phyloP scores from a whole-genome alignment of 2,888 invertebrate species.

The Esperia sulphurella region DNA sequence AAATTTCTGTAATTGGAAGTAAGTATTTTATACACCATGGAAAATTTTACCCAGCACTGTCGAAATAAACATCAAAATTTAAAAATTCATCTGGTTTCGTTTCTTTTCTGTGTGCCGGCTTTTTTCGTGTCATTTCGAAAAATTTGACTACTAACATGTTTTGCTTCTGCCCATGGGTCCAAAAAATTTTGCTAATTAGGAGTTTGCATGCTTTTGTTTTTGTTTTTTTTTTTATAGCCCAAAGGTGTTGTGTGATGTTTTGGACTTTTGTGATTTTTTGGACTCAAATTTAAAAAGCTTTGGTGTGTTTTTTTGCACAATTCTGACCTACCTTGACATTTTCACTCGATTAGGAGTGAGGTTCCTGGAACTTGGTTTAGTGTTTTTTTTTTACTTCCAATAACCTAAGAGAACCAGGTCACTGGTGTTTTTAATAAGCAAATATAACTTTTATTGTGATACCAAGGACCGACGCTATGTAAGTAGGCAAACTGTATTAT shows the following conservation, averaged over 20 bases:
- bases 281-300: slow-evolving; percentile 64
- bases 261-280: slow-evolving; percentile 59
- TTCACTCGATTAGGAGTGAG: slow-evolving; percentile 60
- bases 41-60: background rate
- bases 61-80: background rate
- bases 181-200: slow-evolving; percentile 59
- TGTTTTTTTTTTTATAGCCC: slow-evolving; percentile 41
- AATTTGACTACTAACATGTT: slow-evolving; percentile 50
- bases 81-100: slow-evolving; percentile 51
- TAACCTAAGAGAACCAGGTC: slow-evolving; percentile 48
- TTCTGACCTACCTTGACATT: slow-evolving; percentile 75
- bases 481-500: slow-evolving; percentile 44
- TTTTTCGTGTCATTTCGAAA: slow-evolving; percentile 32
- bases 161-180: slow-evolving; percentile 62
- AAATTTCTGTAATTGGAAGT: slow-evolving; percentile 29
- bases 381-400: slow-evolving; percentile 44
- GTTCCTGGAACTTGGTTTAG: slow-evolving; percentile 49
- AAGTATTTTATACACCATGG: slow-evolving; percentile 38
- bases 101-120: slow-evolving; percentile 52
- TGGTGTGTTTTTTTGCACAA: slow-evolving; percentile 65
- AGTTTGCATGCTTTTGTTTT: slow-evolving; percentile 43
- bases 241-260: slow-evolving; percentile 70
- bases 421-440: slow-evolving; percentile 1
- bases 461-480: slow-evolving; percentile 57
- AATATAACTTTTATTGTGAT: slow-evolving; percentile 25